Percentiles rank a stretch among this genome's conserved stretches.
Conservation (phyloP, 2,888 invertebrate species). For the Microplitis deprimator region DNA sequence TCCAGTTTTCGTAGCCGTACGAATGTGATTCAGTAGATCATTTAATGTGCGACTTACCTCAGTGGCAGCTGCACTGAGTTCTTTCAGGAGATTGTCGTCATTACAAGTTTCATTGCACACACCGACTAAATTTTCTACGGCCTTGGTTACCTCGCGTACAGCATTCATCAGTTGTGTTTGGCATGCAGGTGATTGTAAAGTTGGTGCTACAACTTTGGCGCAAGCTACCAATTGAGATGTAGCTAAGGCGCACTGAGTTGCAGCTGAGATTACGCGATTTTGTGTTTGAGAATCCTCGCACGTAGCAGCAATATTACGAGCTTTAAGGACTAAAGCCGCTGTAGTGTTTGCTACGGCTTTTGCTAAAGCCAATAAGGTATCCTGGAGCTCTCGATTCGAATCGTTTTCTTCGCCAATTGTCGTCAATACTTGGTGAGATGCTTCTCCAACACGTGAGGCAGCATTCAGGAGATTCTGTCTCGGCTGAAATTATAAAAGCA, state of each 20-base stretch:
- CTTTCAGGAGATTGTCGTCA: conserved; percentile 79
- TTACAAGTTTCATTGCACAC: conserved; percentile 84
- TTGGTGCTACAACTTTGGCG: conserved; percentile 93
- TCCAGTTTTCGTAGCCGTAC: conserved; percentile 76
- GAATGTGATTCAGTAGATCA: conserved; percentile 91
- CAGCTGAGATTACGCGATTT: conserved; percentile 93
- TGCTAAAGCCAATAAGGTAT: conserved; percentile 92
- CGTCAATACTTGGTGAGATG: conserved; percentile 92
- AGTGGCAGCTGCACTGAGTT: conserved; percentile 87
- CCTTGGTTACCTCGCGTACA: conserved; percentile 91
- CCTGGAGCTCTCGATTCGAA: conserved; percentile 87
- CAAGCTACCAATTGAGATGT: conserved; percentile 98
- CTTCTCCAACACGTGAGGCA: conserved; percentile 96
- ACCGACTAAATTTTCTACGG: conserved; percentile 90
- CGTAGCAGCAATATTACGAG: conserved; percentile 95
- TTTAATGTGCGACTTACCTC: conserved; percentile 91
- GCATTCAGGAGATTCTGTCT: conserved; percentile 94
- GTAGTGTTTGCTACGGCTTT: conserved; percentile 99
- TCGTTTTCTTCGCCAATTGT: conserved; percentile 94
- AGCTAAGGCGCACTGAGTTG: conserved; percentile 96
- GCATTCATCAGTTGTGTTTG: conserved; percentile 94
- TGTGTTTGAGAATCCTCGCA: conserved; percentile 86
- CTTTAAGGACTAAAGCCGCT: conserved; percentile 94
- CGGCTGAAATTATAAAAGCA: conserved; percentile 75
- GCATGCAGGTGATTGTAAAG: conserved; percentile 84